Evolutionary conservation across 2,113 vertebrate species (phyloP), one percentile per base, ranked within the genome.

Genomic region (Mola mola): DNA sequence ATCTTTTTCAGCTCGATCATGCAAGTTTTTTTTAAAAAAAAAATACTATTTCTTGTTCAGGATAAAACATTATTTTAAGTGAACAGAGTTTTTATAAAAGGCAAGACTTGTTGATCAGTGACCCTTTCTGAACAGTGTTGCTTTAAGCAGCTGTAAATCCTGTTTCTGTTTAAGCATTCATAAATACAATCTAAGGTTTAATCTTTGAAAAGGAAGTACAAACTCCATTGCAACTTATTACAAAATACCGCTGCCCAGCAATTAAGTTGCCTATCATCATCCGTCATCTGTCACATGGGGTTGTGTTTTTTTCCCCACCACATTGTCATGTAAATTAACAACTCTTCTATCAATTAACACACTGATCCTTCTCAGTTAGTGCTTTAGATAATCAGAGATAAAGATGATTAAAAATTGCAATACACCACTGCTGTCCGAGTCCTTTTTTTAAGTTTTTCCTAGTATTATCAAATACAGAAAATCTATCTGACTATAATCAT

Each of bases 281-380:
- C 78, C 28, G 44, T 87, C 78, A 87, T 83, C 79, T 83, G 85
- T 87, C 85, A 86, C 70, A 76, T 7, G 3, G 73, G 62, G 72
- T 73, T 83, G 70, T 80, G 26, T 80, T 77, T 80, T 79, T 78
- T 74, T 67, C 74, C 29, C 78, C 34, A 19, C 55, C 71, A 78
- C 75, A 85, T 85, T 84, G 84, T 84, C 79, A 87, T 85, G 82
- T 87, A 85, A 86, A 88, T 88, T 52, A 87, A 78, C 21, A 31
- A 80, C 78, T 85, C 80, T 79, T 88, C 82, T 80, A 86, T 88
- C 85, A 87, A 86, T 88, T 86, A 86, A 81, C 84, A 86, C 87
- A 64, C 78, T 77, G 76, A 86, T 80, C 80, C 75, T 78, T 78
- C 79, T 85, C 86, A 83, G 66, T 81, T 69, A 79, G 65, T 70